A percentile compares a stretch with the other conserved stretches of the same genome.
These are phyloP conservation scores for Drosophila pseudotakahashii DNA, from an alignment of 2,888 invertebrate genomes.

Conservation along the genomic window DNA sequence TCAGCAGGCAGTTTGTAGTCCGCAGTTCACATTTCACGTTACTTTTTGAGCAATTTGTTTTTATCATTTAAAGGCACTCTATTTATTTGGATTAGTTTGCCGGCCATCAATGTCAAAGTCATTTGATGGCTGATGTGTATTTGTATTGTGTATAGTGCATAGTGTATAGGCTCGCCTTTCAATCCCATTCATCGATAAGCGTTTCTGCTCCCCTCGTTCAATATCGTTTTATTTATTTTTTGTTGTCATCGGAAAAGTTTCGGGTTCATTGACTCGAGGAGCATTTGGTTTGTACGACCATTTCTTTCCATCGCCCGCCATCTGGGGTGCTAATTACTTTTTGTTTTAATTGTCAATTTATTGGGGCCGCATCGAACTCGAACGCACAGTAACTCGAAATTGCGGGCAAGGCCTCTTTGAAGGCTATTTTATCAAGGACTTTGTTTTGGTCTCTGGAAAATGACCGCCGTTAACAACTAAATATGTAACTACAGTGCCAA, in stretches of 20 bases:
- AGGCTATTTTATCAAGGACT: constrained; percentile 5
- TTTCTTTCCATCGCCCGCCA: constrained; percentile 40
- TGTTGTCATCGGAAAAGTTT: constrained; percentile 36
- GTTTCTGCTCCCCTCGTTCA: not conserved
- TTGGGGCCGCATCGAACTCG: constrained; percentile 34
- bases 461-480: constrained; percentile 10
- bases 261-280: constrained; percentile 69
- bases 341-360: constrained; percentile 70
- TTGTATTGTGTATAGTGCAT: not conserved
- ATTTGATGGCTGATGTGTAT: constrained; percentile 20
- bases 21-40: constrained; percentile 16
- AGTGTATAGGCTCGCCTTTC: constrained; percentile 14
- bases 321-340: constrained; percentile 68
- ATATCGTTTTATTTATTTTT: constrained; percentile 4
- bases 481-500: not conserved
- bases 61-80: constrained; percentile 3
- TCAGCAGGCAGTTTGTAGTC: constrained; percentile 29
- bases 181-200: constrained; percentile 31
- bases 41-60: constrained; percentile 10
- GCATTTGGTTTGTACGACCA: constrained; percentile 42
- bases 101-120: constrained; percentile 61
- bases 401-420: constrained; percentile 13
- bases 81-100: constrained; percentile 36
- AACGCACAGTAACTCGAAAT: constrained; percentile 4
- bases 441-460: not conserved